Base-by-base conservation (phyloP, 2,797 vertebrate species). In the Pipistrellus nathusii region DNA sequence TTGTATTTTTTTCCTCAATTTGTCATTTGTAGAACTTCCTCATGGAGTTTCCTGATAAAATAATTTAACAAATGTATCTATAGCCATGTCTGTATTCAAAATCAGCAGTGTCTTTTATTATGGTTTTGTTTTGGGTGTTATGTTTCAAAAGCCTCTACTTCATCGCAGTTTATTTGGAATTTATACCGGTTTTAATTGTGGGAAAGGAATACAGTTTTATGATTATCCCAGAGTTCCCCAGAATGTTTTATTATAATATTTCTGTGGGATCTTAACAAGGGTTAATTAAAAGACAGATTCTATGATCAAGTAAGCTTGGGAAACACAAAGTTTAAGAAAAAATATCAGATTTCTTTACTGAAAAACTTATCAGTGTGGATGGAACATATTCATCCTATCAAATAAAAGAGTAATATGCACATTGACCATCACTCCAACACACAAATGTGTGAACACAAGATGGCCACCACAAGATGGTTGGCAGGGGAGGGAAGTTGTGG, bases 251-350 rank as follows among this genome's bases (percentile, higher is more conserved):
- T 83, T 44, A 72, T 35, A 72, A 44, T 38, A 72, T 76, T 76
- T 90, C 46, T 69, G 44, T 83, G 48, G 8, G 46, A 66, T 62
- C 8, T 73, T 87, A 72, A 55, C 14, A 59, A 46, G 18, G 35
- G 32, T 85, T 88, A 85, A 84, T 64, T 35, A 77, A 89, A 69
- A 75, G 51, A 84, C 62, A 59, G 23, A 90, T 69, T 77, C 27
- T 64, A 8, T 62, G 21, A 66, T 51, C 68, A 72, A 93, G 51
- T 84, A 86, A 66, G 15, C 82, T 91, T 78, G 44, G 44, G n/a
- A 83, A 94, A 91, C 32, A 75, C 48, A 91, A 92, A 20, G 20
- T 90, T 93, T 84, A 91, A 76, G 44, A 81, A 80, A 90, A 90
- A 62, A 10, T 17, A 32, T 80, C 6, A 7, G 15, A 35, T 93